Conservation (phyloP, 2,113 vertebrate genomes). For the Hiodon tergisus region DNA sequence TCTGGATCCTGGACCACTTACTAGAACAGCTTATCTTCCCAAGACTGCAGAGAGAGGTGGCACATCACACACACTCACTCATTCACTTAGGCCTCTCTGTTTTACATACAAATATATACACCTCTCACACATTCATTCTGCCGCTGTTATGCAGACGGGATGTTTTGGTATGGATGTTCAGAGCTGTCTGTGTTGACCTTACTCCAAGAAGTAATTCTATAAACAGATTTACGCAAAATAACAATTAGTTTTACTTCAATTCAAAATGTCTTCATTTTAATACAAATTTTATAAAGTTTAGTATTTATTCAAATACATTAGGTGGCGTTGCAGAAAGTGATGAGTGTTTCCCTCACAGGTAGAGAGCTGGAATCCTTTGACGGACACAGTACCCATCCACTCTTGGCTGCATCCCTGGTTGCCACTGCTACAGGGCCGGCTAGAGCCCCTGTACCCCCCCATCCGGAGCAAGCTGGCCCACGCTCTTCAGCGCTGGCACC, state of each 20-base stretch:
- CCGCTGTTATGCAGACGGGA: too few relatives aligned
- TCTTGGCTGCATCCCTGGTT: conserved; percentile 98
- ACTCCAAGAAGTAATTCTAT: too few relatives aligned
- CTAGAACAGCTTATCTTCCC: conserved; percentile 93
- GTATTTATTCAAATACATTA: not conserved
- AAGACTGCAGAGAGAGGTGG: conserved; percentile 90
- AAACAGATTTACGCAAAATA: too few relatives aligned
- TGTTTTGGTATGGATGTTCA: too few relatives aligned
- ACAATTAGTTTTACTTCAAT: too few relatives aligned
- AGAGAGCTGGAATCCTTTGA: conserved; percentile 93
- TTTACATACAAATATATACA: not conserved
- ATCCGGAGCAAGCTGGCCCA: conserved; percentile 90
- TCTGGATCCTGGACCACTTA: conserved; percentile 87
- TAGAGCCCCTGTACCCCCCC: conserved; percentile 88
- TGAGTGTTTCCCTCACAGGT: conserved; percentile 59
- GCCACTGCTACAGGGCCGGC: conserved; percentile 79
- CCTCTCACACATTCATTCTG: not conserved
- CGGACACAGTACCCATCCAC: conserved; percentile 94
- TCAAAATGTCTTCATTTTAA: too few relatives aligned
- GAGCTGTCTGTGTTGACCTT: too few relatives aligned
- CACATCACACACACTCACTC: not conserved
- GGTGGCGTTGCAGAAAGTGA: not conserved
- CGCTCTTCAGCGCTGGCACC: conserved; percentile 93
- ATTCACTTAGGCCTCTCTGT: not conserved
- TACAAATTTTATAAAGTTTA: too few relatives aligned